Base-by-base conservation (phyloP, 2,113 vertebrate genomes). In the Caloenas nicobarica region DNA sequence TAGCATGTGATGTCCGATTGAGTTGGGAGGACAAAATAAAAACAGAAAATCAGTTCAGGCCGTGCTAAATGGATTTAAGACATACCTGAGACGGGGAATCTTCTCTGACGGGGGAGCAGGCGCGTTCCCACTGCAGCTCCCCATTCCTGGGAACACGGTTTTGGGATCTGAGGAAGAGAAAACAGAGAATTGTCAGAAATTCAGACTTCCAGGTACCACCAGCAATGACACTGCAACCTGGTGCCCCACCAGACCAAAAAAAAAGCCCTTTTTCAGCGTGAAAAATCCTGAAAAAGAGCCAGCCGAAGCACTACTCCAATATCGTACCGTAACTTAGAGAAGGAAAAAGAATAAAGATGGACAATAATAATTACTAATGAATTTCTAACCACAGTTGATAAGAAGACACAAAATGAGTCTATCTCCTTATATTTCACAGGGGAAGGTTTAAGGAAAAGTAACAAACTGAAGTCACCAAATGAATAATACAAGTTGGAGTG, bases 131-230 rank as follows among this genome's bases (percentile, higher is more conserved):
- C 3, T 13, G 28, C 9, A 13, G 46, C 13, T 56, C 56, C 28
- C 3, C 11, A 2, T 6, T 40, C 58, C 38, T 44, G 26, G n/a
- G 18, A 50, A 24, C 2, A 2, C 1, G 1, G 14, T 8, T 24
- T 14, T 1, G 23, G 23, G 25, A 66, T 29, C 58, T 65, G 26
- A 31, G 31, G 31, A 22, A 57, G 50, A 80, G 19, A 34, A 34
- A 58, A 61, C 8, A 71, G 29, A 48, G 2, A 16, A 2, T 14
- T 4, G 62, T n/a, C 34, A 76, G 51, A 25, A 57, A 48, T 6
- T 51, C 23, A 38, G 28, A 21, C 51, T 85, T 74, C 25, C 8
- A 64, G 23, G 6, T 36, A 14, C 18, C 24, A 38, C 28, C 48
- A n/a, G 33, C 71, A 56, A 36, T 6, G n/a, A 25, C 16, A 8